Evolutionary conservation across 2,888 invertebrate genomes (phyloP), one percentile per base, ranked within the genome.

Genomic region (Melanotus villosus): DNA sequence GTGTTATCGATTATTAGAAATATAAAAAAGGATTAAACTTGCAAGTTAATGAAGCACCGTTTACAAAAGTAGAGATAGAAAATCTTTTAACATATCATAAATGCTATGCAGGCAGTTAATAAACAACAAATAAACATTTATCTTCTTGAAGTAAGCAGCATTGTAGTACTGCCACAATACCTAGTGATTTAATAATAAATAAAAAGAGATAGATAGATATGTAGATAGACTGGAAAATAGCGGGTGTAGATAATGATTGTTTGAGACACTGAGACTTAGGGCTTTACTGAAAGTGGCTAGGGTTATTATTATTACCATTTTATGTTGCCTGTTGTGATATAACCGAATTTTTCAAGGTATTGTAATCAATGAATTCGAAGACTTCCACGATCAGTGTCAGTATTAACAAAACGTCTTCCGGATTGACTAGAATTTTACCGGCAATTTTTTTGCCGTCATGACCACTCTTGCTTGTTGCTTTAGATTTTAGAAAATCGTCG

Each of bases 281-380:
- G 80, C 80, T 77, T 77, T 77, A 80, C 78, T 81, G 71, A 30
- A 82, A 82, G 82, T 82, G 82, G 82, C 83, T 82, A 79, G 76
- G 80, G 79, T 82, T 82, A 78, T 78, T 81, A 78, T n/a, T n/a
- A n/a, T n/a, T n/a, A n/a, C n/a, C n/a, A n/a, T 78, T 82, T 82
- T 80, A 79, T 82, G 80, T 81, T 76, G 81, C 79, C 79, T 79
- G 79, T 81, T 81, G 82, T 83, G 82, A 83, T 83, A 83, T 73
- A 69, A 74, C 70, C 60, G 64, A 70, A 65, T 19, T 69, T 65
- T 65, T n/a, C n/a, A 62, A 65, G 56, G 70, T 67, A 67, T 60
- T 41, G 56, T 59, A 70, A 57, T 57, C 58, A 63, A 67, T 67
- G n/a, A n/a, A 45, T 56, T 54, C 52, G 52, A 60, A n/a, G n/a